Conservation (phyloP, 1,140 invertebrate species). For the Apis florea region DNA sequence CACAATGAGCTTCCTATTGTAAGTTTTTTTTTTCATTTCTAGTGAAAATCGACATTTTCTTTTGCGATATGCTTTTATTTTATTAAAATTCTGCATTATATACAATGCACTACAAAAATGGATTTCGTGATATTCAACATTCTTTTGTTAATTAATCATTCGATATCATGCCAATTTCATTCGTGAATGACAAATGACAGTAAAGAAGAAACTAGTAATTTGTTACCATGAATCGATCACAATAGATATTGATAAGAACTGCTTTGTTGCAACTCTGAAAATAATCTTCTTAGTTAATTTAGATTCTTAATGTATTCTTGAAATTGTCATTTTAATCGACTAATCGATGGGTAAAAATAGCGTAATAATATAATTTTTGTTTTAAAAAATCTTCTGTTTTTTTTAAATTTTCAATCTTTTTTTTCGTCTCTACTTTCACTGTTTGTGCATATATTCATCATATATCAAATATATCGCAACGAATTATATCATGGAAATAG, state of each 20-base stretch:
- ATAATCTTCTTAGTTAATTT: conserved; percentile 16
- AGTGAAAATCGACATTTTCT: conserved; percentile 26
- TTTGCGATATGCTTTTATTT: not conserved
- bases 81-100: not conserved
- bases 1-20: conserved; percentile 74
- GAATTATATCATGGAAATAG: not conserved
- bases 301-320: not conserved
- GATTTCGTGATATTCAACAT: not conserved
- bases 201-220: conserved; percentile 13
- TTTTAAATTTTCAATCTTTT: not conserved
- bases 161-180: not conserved
- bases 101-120: not conserved
- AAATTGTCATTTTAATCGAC: conserved; percentile 18
- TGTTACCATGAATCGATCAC: not conserved
- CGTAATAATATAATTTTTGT: conserved; percentile 38
- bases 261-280: not conserved
- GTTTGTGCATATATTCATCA: conserved; percentile 25
- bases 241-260: conserved; percentile 36
- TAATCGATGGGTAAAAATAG: conserved; percentile 46
- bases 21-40: conserved; percentile 48
- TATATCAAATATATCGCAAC: conserved; percentile 18
- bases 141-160: not conserved
- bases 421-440: conserved; percentile 17
- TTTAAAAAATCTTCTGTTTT: conserved; percentile 37
- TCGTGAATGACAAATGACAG: conserved; percentile 25